phyloP scores from a whole-genome alignment of 2,888 invertebrate species.

The Harmothoe impar region DNA sequence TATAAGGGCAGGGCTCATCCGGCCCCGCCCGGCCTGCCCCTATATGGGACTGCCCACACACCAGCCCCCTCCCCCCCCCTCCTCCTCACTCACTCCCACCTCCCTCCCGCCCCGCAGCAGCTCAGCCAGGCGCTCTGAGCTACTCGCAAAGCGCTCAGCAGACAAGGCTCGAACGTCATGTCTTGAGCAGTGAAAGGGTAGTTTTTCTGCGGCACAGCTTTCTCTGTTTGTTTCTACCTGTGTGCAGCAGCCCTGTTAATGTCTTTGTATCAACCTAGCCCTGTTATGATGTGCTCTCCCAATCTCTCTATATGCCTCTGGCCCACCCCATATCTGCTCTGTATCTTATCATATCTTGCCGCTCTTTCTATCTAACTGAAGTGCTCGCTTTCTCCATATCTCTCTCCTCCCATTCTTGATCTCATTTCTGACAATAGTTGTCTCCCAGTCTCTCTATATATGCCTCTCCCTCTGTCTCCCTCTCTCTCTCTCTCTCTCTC shows the following conservation, averaged over 20 bases:
- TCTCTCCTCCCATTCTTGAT: too few relatives aligned
- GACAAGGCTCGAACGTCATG: conserved; percentile 25
- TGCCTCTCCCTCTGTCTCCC: neutral
- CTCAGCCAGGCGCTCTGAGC: neutral
- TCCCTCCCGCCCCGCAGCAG: neutral
- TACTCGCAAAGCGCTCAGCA: neutral
- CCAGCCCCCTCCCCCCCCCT: neutral
- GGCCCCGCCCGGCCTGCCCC: neutral
- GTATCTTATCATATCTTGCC: neutral
- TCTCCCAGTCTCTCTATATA: neutral
- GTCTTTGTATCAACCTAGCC: neutral
- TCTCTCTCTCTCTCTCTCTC: conserved; percentile 29
- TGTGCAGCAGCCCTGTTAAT: neutral
- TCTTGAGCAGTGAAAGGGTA: neutral
- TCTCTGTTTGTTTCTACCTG: neutral
- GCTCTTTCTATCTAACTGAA: neutral
- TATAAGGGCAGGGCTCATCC: conserved; percentile 21
- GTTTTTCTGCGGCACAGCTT: neutral
- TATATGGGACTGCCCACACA: conserved; percentile 13
- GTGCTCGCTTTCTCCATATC: neutral
- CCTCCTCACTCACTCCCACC: neutral
- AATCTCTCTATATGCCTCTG: neutral
- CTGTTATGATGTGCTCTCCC: neutral
- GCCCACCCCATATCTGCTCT: neutral
- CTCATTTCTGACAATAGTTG: too few relatives aligned